Percentiles rank a stretch among this genome's conserved stretches.
Conservation (phyloP, 2,888 invertebrate genomes). For the Eilema griseolum region DNA sequence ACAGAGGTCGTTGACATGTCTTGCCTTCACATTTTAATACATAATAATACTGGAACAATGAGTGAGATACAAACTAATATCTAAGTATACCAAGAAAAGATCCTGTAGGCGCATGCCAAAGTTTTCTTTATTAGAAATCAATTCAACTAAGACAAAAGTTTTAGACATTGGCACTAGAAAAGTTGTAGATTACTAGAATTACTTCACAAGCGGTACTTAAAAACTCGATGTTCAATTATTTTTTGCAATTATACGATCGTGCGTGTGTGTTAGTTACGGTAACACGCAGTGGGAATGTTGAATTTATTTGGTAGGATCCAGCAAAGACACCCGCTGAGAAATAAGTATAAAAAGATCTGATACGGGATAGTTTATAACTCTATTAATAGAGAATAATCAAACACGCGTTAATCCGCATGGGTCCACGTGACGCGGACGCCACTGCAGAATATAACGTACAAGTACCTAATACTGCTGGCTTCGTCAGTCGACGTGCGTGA, state of each 20-base stretch:
- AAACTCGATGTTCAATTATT: conserved; percentile 39
- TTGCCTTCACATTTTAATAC: conserved; percentile 5
- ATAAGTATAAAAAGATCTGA: conserved; percentile 66
- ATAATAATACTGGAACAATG: conserved; percentile 8
- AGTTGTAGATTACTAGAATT: conserved; percentile 31
- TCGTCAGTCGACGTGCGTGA: conserved; percentile 63
- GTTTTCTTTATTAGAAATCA: conserved; percentile 23
- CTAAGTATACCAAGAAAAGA: conserved; percentile 3
- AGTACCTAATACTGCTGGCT: conserved; percentile 56
- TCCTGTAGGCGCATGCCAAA: conserved; percentile 19
- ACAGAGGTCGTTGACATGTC: conserved; percentile 1
- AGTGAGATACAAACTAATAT: conserved; percentile 9
- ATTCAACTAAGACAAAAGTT: conserved; percentile 24
- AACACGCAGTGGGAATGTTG: conserved; percentile 40
- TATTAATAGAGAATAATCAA: conserved; percentile 80
- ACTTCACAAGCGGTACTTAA: conserved; percentile 30
- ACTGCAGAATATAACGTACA: conserved; percentile 62
- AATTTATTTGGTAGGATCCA: conserved; percentile 38
- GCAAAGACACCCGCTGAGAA: conserved; percentile 72
- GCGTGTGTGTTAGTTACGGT: conserved; percentile 40
- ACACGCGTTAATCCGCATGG: conserved; percentile 74
- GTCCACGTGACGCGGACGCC: conserved; percentile 66
- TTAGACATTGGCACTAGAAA: conserved; percentile 11
- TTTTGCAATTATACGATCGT: conserved; percentile 37
- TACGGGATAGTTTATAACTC: conserved; percentile 65